These are phyloP conservation scores for Ichneumon xanthorius DNA, from an alignment of 2,888 invertebrate species.

Conservation along the genomic window DNA sequence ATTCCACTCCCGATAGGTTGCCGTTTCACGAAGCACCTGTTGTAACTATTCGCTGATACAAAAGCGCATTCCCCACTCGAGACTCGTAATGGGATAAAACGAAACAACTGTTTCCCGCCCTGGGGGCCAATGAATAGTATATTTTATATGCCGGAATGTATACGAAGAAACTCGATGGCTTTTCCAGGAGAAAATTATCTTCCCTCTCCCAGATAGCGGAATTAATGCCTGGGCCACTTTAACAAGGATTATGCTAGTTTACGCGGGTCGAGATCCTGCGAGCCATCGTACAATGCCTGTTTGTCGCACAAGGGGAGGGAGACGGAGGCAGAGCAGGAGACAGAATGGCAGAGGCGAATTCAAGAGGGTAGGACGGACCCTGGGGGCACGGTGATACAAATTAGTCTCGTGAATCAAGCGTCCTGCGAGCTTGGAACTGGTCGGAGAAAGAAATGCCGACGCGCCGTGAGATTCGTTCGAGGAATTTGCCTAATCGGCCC, in stretches of 20 bases:
- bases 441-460: constrained; percentile 42
- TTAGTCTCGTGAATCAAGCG: constrained; percentile 56
- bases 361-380: constrained; percentile 51
- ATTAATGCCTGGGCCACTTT: constrained; percentile 51
- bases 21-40: constrained; percentile 40
- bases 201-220: constrained; percentile 28
- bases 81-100: background rate
- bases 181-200: constrained; percentile 23
- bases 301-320: background rate
- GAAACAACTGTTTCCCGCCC: background rate
- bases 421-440: background rate
- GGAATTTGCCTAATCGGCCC: constrained; percentile 44
- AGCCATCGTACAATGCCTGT: constrained; percentile 34
- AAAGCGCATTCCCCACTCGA: background rate
- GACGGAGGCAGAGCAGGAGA: constrained; percentile 32
- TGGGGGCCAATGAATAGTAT: background rate
- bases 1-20: constrained; percentile 36
- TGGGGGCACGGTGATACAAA: constrained; percentile 55
- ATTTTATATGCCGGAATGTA: background rate
- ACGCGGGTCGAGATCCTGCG: constrained; percentile 30
- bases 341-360: constrained; percentile 33
- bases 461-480: constrained; percentile 30
- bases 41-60: constrained; percentile 37
- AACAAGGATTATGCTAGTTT: constrained; percentile 43
- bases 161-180: background rate